These are phyloP conservation scores for Antechinus stuartii DNA, from an alignment of 2,113 vertebrate species.

Conservation along the genomic window DNA sequence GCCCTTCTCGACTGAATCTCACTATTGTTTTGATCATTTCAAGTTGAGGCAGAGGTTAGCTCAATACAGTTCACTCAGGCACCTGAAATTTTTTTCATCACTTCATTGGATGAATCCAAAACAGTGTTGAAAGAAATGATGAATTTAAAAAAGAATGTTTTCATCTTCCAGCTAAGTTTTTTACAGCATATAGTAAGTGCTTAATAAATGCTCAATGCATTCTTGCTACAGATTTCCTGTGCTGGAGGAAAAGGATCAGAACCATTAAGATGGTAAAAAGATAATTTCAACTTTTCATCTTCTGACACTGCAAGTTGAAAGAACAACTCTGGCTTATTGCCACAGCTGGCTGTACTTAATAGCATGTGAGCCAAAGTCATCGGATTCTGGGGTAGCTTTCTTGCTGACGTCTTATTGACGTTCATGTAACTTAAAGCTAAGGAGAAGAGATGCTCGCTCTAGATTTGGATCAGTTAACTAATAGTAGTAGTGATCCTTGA, in stretches of 20 bases:
- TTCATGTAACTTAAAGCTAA: background rate
- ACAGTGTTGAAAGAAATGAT: background rate
- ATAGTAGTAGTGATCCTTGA: background rate
- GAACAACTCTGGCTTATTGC: background rate
- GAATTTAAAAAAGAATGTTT: background rate
- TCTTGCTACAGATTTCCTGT: background rate
- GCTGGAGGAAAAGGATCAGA: background rate
- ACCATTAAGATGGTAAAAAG: background rate
- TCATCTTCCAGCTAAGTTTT: background rate
- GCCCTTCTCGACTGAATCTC: rapidly evolving
- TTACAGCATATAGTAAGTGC: background rate
- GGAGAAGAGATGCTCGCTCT: rapidly evolving
- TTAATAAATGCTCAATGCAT: background rate
- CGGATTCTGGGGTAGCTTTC: background rate
- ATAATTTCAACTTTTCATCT: background rate
- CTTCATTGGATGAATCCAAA: slow-evolving; percentile 56
- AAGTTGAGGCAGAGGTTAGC: background rate
- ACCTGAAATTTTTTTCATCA: background rate
- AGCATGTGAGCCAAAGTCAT: background rate
- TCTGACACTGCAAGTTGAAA: background rate
- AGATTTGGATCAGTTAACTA: background rate
- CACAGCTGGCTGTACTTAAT: background rate
- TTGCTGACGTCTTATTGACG: background rate
- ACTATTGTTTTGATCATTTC: rapidly evolving
- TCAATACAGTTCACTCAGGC: background rate